Evolutionary conservation across 2,113 vertebrate genomes (phyloP).

Genomic region (Sinocyclocheilus anophthalmus): DNA sequence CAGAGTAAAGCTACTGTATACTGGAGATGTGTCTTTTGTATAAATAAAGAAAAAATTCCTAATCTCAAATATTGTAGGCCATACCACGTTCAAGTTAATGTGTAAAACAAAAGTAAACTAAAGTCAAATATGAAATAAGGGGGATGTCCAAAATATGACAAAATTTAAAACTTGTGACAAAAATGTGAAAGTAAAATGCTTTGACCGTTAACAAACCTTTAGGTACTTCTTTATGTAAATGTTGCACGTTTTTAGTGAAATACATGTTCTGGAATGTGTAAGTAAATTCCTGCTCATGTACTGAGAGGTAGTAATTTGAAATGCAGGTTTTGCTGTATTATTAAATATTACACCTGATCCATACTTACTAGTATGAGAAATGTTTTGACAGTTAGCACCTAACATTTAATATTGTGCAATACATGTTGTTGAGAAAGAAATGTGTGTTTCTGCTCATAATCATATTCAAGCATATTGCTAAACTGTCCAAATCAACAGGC

Average conservation of each 20-base stretch:
- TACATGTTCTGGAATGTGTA: background rate
- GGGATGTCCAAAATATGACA: background rate
- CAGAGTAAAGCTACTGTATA: slow-evolving; percentile 1
- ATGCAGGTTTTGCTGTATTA: background rate
- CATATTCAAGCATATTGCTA: background rate
- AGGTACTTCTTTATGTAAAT: background rate
- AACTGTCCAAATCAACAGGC: background rate
- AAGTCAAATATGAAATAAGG: background rate
- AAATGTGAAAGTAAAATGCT: background rate
- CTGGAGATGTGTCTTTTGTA: background rate
- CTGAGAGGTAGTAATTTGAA: background rate
- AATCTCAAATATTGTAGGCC: background rate
- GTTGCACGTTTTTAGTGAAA: background rate
- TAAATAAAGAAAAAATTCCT: background rate
- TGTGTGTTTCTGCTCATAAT: background rate
- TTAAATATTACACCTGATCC: background rate
- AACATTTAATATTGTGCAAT: background rate
- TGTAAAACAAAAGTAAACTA: background rate
- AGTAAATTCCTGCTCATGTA: background rate
- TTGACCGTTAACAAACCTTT: background rate
- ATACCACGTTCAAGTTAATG: background rate
- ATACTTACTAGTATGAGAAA: background rate
- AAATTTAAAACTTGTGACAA: background rate
- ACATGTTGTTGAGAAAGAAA: background rate
- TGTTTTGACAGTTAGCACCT: background rate